Base-by-base conservation (phyloP, 1,140 invertebrate genomes). In the Drosophila santomea region DNA sequence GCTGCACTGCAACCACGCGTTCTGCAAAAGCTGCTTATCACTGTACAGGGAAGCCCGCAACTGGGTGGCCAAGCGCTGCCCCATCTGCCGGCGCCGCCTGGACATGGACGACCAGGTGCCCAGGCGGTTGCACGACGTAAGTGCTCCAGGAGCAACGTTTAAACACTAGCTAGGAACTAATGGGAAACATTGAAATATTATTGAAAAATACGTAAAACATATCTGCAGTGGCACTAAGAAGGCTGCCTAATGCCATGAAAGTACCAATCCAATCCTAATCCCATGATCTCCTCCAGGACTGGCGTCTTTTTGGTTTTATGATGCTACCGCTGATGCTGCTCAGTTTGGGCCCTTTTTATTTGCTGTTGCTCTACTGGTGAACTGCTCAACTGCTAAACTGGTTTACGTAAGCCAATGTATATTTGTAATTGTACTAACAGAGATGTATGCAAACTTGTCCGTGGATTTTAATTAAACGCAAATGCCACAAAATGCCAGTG, bases 291-390 rank as follows among this genome's bases (percentile, higher is more conserved):
- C 15, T 32, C 11, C 20, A 57, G 76, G 47, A 39, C 10, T 81
- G 82, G 63, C 60, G 51, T 3, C 10, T 80, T 4, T 47, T 61
- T 7, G 20, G 52, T 3, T 23, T 60, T 2, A 48, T 85, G 59
- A 0, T 52, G 28, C 2, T 68, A 3, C 36, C 15, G 1, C 17
- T 82, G 11, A 17, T 69, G 12, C 12, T 58, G 39, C 51, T 82
- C 43, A 86, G 81, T 28, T 17, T 67, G 52, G 81, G 74, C 0
- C 35, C 81, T 12, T 85, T 85, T 36, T 74, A 54, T 41, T 44
- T 85, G 78, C 74, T 81, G 47, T 39, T 85, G 14, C 58, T 63
- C 41, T 86, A 78, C 47, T 86, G 82, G 82, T 86, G 11, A 43
- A 35, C 23, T 39, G 20, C 17, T 17, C 17, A 17, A 1, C 17